Base-by-base conservation (phyloP, 2,797 vertebrate species). In the Poeciliopsis presidionis region DNA sequence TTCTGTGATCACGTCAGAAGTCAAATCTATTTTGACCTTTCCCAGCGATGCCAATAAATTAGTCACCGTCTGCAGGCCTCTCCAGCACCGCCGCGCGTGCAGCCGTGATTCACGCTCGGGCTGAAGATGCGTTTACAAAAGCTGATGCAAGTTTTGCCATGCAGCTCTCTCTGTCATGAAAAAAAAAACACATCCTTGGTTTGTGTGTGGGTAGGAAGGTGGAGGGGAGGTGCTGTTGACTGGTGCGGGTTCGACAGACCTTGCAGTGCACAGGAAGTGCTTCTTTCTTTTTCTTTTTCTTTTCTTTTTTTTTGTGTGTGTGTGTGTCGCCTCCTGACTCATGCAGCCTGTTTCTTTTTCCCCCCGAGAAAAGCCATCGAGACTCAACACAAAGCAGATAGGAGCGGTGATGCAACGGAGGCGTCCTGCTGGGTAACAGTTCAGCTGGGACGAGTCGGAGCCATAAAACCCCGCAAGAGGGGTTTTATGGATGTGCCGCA, bases 351-450 rank as follows among this genome's bases (percentile, higher is more conserved):
- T 0, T 28, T 20, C 18, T 59, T 28, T 36, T 70, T 16, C 33
- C 30, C 30, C n/a, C 73, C 0, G 1, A 80, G 12, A 82, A 84
- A 81, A 79, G 55, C 9, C 53, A 63, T 55, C 28, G 12, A 55
- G 46, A 33, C 18, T 73, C 5, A 0, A 84, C 79, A 49, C 83
- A 85, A 67, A 61, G 36, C 7, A 14, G 57, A 28, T 85, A 81
- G 82, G 85, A 86, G 84, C 77, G 53, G 4, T 88, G 90, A 83
- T 84, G 82, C 81, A 90, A 77, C 86, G 77, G 18, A 69, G 13
- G 12, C 74, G 76, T 82, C 70, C 75, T 74, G 79, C 83, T 76
- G 84, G 78, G 74, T 55, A 65, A 80, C 89, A 39, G 78, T 78
- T 53, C 61, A 73, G 76, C 5, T 76, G 75, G 71, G 83, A 74